Percentiles rank a stretch among this genome's conserved stretches.
phyloP scores from a whole-genome alignment of 2,113 vertebrate species.

The Scolopax mira region DNA sequence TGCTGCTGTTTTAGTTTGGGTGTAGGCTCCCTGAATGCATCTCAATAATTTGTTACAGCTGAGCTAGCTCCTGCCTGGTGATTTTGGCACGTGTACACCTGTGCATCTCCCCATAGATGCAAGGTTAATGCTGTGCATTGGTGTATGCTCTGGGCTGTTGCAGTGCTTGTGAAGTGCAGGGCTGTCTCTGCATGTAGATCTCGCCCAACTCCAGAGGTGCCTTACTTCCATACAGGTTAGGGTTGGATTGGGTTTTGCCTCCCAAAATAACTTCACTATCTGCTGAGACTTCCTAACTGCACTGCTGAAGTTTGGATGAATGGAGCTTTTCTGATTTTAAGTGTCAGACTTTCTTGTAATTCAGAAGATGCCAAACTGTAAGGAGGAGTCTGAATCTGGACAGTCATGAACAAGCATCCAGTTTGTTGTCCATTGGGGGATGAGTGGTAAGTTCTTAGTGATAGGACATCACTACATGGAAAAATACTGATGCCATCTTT shows the following conservation, averaged over 20 bases:
- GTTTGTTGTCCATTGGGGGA: background rate
- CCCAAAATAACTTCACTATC: background rate
- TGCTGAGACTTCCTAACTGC: background rate
- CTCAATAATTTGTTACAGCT: background rate
- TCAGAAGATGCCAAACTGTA: background rate
- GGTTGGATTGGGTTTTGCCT: background rate
- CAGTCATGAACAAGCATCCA: background rate
- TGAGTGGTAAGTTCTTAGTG: background rate
- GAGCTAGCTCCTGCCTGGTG: background rate
- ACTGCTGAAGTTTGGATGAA: background rate
- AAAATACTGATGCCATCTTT: background rate
- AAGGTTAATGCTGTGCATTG: rapidly evolving
- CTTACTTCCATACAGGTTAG: background rate
- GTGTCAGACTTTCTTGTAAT: background rate
- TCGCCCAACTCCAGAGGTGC: background rate
- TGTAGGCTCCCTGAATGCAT: background rate
- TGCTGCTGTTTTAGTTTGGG: background rate
- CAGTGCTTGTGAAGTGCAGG: background rate
- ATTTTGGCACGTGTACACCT: background rate
- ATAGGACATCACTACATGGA: background rate
- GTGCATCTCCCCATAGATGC: background rate
- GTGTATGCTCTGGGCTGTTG: background rate
- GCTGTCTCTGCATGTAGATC: background rate
- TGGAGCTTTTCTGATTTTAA: background rate
- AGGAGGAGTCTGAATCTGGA: background rate